These are phyloP conservation scores for Rhizomys pruinosus DNA, from an alignment of 2,113 vertebrate genomes.

Conservation along the genomic window DNA sequence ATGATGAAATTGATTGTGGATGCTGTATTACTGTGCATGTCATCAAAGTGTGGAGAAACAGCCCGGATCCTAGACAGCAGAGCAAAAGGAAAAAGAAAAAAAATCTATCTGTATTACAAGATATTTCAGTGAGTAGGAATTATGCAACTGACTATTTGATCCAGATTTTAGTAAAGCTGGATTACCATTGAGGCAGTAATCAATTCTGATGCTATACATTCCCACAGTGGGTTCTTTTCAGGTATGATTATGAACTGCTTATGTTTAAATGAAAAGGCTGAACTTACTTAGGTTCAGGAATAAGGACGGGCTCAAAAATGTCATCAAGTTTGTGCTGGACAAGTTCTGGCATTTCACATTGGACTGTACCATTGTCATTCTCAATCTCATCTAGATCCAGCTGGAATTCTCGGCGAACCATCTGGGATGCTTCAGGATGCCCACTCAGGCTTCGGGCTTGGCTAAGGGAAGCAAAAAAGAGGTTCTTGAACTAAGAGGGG, in stretches of 20 bases:
- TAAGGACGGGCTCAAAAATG: constrained; percentile 96
- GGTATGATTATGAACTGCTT: background rate
- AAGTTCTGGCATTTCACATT: constrained; percentile 95
- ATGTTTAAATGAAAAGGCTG: background rate
- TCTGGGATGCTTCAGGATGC: constrained; percentile 90
- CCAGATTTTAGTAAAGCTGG: constrained; percentile 4
- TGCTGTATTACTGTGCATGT: constrained; percentile 97
- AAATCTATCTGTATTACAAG: constrained; percentile 47
- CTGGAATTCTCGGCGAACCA: constrained; percentile 96
- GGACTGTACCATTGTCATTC: constrained; percentile 92
- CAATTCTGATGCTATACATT: background rate
- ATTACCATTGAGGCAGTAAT: background rate
- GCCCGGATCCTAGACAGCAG: constrained; percentile 90
- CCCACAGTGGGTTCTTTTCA: constrained; percentile 14
- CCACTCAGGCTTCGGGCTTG: constrained; percentile 93
- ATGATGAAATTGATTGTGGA: constrained; percentile 99
- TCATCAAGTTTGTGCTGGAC: constrained; percentile 98
- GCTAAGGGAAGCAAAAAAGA: constrained; percentile 85
- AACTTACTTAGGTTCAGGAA: constrained; percentile 96
- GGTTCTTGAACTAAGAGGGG: constrained; percentile 52
- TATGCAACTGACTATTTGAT: constrained; percentile 20
- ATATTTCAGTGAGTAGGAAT: background rate
- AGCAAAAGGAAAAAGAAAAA: constrained; percentile 66
- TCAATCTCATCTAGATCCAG: constrained; percentile 98
- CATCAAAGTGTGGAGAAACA: constrained; percentile 96